A percentile compares a stretch with the other conserved stretches of the same genome.
Conservation (phyloP, 2,113 vertebrate genomes). For the Nansenia antarctica region DNA sequence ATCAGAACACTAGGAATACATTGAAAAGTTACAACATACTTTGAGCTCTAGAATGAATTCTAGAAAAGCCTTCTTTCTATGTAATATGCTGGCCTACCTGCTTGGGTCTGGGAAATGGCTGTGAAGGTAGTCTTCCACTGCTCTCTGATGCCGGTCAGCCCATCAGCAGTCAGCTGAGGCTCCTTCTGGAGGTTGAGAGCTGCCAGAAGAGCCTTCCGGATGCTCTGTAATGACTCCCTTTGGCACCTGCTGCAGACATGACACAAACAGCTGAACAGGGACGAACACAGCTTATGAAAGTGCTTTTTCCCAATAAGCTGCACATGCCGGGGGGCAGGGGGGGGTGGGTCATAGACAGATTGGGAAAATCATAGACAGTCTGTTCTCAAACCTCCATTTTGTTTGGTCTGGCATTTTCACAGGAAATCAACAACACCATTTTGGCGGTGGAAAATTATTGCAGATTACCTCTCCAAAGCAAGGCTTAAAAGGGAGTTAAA, state of each 20-base stretch:
- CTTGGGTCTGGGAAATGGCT: background rate
- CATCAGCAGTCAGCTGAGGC: conserved; percentile 49
- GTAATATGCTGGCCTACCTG: conserved; percentile 11
- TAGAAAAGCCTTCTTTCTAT: no score
- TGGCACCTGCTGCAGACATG: conserved; percentile 55
- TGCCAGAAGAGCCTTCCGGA: conserved; percentile 59
- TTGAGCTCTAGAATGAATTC: background rate
- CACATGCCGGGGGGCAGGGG: no score
- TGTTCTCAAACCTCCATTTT: background rate
- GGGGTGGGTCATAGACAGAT: no score
- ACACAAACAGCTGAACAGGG: background rate
- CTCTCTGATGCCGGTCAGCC: conserved; percentile 47
- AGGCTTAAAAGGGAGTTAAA: no score
- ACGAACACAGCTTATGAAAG: background rate
- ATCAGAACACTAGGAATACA: background rate
- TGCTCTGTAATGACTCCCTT: conserved; percentile 41
- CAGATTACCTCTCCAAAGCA: background rate
- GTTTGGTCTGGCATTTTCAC: background rate
- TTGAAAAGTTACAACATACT: no score
- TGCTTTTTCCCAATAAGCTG: background rate
- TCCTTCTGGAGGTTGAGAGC: conserved; percentile 62
- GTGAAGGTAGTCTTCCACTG: conserved; percentile 55
- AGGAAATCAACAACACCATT: background rate
- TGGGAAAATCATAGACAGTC: background rate
- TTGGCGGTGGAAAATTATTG: background rate